Evolutionary conservation across 2,113 vertebrate genomes (phyloP), one percentile per base, ranked within the genome.

Genomic region (Pogona vitticeps): DNA sequence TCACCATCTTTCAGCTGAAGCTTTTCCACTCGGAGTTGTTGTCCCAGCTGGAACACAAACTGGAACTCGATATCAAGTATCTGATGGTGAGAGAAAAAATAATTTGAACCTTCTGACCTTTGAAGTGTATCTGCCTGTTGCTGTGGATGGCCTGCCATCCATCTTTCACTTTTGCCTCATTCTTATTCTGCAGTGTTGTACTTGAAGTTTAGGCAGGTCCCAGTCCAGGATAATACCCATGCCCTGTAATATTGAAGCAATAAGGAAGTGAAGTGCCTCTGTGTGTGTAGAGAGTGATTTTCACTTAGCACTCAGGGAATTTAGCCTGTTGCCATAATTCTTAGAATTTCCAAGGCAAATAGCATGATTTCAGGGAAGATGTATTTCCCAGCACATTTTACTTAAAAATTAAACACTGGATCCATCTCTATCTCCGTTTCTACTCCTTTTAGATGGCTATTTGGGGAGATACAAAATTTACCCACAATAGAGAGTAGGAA

Each of bases 51-150:
- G 91, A 98, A 88, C 97, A 98, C 94, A 98, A 98, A 86, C 92
- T 98, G 92, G 97, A 98, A 84, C 90, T 97, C 92, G 97, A 98
- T 90, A 97, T 98, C 88, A 97, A 98, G 91, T 98, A 97, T 92
- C 95, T 98, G 86, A 97, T 96, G 17, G 96, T 97, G 42, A 95
- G 95, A 88, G n/a, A 38, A 23, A 75, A 17, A 75, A 36, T 52
- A 18, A 67, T 31, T 59, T 56, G 12, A 12, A 20, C 63, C 65
- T 21, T 73, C 36, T 85, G 21, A 0, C 2, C 6, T 23, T 68
- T 88, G 21, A 73, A 46, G 21, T 72, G 31, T 82, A 42, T 23
- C 46, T 63, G 20, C 36, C 52, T 88, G 28, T 78, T 46, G 68
- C 23, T 78, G 33, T 68, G 13, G 36, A 40, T 72, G 40, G 71